A percentile compares a stretch with the other conserved stretches of the same genome.
Evolutionary conservation across 2,797 vertebrate species (phyloP).

Genomic region (Ptychadena robeensis): DNA sequence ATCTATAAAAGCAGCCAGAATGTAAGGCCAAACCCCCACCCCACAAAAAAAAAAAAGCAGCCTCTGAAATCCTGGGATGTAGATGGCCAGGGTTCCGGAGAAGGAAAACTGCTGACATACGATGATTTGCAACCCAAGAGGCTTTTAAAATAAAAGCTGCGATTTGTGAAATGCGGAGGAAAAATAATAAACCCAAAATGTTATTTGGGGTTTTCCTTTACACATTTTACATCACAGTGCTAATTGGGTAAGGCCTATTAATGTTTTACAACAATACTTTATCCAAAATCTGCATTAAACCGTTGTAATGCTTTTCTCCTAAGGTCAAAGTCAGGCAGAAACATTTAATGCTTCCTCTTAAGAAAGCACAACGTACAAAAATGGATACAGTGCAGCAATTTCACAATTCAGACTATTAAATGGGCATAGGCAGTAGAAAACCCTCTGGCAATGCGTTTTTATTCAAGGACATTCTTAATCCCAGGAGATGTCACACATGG

Average conservation of each 20-base stretch:
- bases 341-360: background rate
- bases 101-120: background rate
- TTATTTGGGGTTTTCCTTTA: background rate
- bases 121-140: background rate
- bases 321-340: conserved; percentile 32
- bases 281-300: background rate
- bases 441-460: conserved; percentile 30
- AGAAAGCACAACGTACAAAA: background rate
- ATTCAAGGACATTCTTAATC: conserved; percentile 44
- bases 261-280: background rate
- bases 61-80: background rate
- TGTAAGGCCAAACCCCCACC: too few species aligned
- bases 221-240: background rate
- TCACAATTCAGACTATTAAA: conserved; percentile 46
- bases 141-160: background rate
- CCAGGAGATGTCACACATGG: conserved; percentile 30
- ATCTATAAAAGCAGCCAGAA: too few species aligned
- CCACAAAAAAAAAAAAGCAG: too few species aligned
- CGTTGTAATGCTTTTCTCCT: background rate
- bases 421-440: conserved; percentile 29
- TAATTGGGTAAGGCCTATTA: background rate
- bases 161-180: background rate
- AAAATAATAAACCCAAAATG: background rate
- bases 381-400: conserved; percentile 12
- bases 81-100: background rate